Evolutionary conservation across 1,140 invertebrate genomes (phyloP).

Genomic region (Scaptomyza pallida): DNA sequence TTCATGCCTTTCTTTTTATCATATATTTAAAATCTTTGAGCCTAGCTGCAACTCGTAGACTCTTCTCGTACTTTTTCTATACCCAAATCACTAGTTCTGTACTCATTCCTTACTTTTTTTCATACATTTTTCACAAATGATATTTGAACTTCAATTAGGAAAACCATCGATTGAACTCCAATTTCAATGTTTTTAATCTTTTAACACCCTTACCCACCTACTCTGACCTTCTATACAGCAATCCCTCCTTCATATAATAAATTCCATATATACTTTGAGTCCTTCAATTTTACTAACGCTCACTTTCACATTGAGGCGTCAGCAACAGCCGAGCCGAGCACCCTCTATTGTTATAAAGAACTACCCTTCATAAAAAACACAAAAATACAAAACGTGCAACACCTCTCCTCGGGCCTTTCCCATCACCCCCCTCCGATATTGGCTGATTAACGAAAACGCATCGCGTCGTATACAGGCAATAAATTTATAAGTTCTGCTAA

Average conservation of each 20-base stretch:
- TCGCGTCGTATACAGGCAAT: slow-evolving; percentile 49
- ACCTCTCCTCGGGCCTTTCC: not conserved
- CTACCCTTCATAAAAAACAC: not conserved
- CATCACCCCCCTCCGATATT: slow-evolving; percentile 13
- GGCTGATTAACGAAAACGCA: slow-evolving; percentile 51
- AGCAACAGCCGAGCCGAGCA: slow-evolving; percentile 28
- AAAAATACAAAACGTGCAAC: not conserved
- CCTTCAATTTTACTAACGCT: slow-evolving; percentile 48
- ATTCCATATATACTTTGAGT: not conserved
- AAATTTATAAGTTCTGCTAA: slow-evolving; percentile 79
- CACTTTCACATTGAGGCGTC: slow-evolving; percentile 55
- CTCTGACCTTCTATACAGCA: too few species aligned
- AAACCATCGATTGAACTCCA: not conserved
- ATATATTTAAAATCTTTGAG: too few species aligned
- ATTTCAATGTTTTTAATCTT: not conserved
- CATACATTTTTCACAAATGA: not conserved
- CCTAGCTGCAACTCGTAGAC: too few species aligned
- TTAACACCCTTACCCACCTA: not conserved
- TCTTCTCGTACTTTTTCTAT: too few species aligned
- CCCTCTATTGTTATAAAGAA: slow-evolving; percentile 27
- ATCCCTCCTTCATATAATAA: not conserved
- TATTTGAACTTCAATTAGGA: slow-evolving; percentile 2
- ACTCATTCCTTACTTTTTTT: not conserved
- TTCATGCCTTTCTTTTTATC: too few species aligned
- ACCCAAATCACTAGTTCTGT: too few species aligned